A percentile compares a stretch with the other conserved stretches of the same genome.
Conservation (phyloP, 2,113 vertebrate genomes). For the human (Homo sapiens) region DNA sequence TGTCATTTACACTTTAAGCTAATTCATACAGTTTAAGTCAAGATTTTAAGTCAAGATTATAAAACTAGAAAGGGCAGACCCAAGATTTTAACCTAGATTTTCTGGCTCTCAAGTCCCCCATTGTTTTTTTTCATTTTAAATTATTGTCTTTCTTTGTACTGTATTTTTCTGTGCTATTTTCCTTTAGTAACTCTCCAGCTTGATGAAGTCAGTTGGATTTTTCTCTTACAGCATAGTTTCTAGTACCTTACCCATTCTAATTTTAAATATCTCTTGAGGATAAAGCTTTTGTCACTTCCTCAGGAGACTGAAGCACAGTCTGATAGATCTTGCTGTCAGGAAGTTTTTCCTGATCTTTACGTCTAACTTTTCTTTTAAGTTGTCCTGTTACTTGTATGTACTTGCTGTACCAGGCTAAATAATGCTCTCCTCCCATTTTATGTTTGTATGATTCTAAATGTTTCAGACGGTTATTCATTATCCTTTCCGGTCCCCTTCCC, state of each 20-base stretch:
- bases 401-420: slow-evolving; percentile 54
- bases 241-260: slow-evolving; percentile 50
- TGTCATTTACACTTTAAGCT: neutral
- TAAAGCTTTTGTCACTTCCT: slow-evolving; percentile 68
- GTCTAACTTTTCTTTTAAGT: slow-evolving; percentile 61
- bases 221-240: slow-evolving; percentile 47
- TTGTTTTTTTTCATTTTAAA: slow-evolving; percentile 7
- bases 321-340: slow-evolving; percentile 58
- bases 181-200: slow-evolving; percentile 14
- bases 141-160: neutral
- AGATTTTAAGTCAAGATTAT: slow-evolving; percentile 36
- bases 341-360: slow-evolving; percentile 61
- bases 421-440: slow-evolving; percentile 35
- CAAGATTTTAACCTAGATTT: slow-evolving; percentile 29
- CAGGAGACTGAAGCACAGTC: slow-evolving; percentile 45
- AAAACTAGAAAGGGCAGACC: slow-evolving; percentile 31
- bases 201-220: slow-evolving; percentile 17
- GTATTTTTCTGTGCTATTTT: neutral
- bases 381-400: slow-evolving; percentile 52
- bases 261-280: slow-evolving; percentile 63
- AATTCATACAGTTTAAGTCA: neutral
- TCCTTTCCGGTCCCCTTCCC: neutral
- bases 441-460: slow-evolving; percentile 40
- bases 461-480: neutral
- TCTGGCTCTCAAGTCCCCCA: neutral